These are phyloP conservation scores for Huso huso DNA, from an alignment of 2,797 vertebrate genomes.

Conservation along the genomic window DNA sequence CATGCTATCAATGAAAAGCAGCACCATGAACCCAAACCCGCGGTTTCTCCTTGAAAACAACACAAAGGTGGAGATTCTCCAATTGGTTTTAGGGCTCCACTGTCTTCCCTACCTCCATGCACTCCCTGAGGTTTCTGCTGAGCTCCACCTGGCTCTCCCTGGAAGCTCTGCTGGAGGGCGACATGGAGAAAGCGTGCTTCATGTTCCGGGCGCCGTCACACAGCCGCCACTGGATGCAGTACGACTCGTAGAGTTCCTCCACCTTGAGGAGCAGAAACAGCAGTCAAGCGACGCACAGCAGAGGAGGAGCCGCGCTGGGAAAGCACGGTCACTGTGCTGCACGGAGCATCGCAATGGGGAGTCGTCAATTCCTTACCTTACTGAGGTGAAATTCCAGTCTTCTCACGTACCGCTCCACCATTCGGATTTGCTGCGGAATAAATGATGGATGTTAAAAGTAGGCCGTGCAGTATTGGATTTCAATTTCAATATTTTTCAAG, in stretches of 20 bases:
- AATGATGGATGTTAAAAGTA: not conserved
- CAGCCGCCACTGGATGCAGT: slow-evolving; percentile 84
- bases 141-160: slow-evolving; percentile 87
- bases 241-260: slow-evolving; percentile 87
- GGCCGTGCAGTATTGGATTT: not conserved
- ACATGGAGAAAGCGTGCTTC: slow-evolving; percentile 79
- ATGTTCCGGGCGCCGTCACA: slow-evolving; percentile 85
- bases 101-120: slow-evolving; percentile 67
- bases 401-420: slow-evolving; percentile 77
- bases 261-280: slow-evolving; percentile 57
- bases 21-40: not conserved
- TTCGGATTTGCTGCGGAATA: slow-evolving; percentile 73
- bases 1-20: no score
- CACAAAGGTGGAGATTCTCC: not conserved
- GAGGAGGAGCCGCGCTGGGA: not conserved
- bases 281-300: slow-evolving; percentile 1
- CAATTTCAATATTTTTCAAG: not conserved
- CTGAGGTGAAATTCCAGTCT: slow-evolving; percentile 92
- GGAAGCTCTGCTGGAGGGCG: slow-evolving; percentile 75
- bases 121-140: slow-evolving; percentile 76
- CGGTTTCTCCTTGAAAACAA: slow-evolving; percentile 11
- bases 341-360: not conserved
- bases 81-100: no score
- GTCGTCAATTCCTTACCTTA: slow-evolving; percentile 61
- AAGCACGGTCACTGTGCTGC: not conserved